A percentile compares a stretch with the other conserved stretches of the same genome.
Conservation (phyloP, 2,113 vertebrate genomes). For the Phainopepla nitens region DNA sequence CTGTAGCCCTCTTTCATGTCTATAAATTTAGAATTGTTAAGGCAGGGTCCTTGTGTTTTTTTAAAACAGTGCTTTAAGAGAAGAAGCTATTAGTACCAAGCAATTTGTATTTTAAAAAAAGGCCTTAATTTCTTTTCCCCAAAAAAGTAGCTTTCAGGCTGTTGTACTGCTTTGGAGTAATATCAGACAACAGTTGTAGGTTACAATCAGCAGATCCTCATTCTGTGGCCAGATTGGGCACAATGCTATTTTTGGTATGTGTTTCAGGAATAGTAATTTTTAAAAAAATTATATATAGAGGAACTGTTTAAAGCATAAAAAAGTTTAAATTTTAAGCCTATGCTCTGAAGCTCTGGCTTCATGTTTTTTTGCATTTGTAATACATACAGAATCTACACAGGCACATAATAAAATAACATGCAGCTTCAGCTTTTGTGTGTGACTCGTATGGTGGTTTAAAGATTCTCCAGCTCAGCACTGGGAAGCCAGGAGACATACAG, state of each 20-base stretch:
- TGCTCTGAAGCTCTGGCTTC: not conserved
- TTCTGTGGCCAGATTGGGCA: conserved; percentile 7
- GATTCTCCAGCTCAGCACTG: not conserved
- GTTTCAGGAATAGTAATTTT: not conserved
- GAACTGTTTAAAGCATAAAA: not conserved
- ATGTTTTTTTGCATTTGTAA: not conserved
- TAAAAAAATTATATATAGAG: not conserved
- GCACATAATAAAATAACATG: not conserved
- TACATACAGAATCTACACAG: not conserved
- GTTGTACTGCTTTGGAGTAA: conserved; percentile 26
- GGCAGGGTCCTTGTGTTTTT: not conserved
- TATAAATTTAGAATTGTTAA: not conserved
- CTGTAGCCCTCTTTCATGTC: not conserved
- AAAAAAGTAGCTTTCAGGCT: not conserved
- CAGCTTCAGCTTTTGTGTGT: not conserved
- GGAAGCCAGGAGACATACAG: not conserved
- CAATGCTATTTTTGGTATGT: not conserved
- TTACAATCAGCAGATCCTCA: conserved; percentile 45
- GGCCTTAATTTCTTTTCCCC: accelerated
- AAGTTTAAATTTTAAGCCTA: not conserved
- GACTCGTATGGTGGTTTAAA: not conserved
- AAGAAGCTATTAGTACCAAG: not conserved
- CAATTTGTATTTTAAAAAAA: not conserved
- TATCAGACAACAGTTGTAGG: not conserved
- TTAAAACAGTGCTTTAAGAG: not conserved